Percentiles rank a stretch among this genome's conserved stretches.
Evolutionary conservation across 2,888 invertebrate genomes (phyloP).

Genomic region (Calameuta idolon): DNA sequence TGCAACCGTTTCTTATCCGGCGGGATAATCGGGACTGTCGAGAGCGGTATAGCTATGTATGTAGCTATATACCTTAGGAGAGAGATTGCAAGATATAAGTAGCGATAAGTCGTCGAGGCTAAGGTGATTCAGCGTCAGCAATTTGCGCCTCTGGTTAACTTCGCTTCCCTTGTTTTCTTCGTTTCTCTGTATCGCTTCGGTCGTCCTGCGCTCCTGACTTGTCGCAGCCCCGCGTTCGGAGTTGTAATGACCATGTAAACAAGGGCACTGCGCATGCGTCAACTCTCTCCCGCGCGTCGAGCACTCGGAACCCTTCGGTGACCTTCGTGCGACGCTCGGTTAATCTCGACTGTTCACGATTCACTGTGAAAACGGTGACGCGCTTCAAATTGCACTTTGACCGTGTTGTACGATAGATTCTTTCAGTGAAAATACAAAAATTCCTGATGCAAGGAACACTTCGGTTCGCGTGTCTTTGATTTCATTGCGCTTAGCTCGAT

Average conservation of each 20-base stretch:
- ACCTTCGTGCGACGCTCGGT: neutral
- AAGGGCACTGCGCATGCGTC: slow-evolving; percentile 57
- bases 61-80: neutral
- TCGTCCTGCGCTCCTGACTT: neutral
- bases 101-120: neutral
- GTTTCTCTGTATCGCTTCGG: neutral
- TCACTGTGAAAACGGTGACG: neutral
- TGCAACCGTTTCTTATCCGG: neutral
- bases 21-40: neutral
- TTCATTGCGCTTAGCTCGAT: neutral
- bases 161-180: neutral
- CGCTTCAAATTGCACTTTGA: neutral
- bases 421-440: neutral
- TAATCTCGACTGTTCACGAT: neutral
- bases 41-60: neutral
- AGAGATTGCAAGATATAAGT: neutral
- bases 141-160: neutral
- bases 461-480: neutral
- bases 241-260: slow-evolving; percentile 59
- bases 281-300: slow-evolving; percentile 16
- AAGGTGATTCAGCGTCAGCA: neutral
- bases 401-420: neutral
- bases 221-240: neutral
- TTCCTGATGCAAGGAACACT: neutral
- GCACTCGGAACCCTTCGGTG: neutral